A percentile compares a stretch with the other conserved stretches of the same genome.
phyloP scores from a whole-genome alignment of 2,113 vertebrate genomes.

The Prionailurus viverrinus region DNA sequence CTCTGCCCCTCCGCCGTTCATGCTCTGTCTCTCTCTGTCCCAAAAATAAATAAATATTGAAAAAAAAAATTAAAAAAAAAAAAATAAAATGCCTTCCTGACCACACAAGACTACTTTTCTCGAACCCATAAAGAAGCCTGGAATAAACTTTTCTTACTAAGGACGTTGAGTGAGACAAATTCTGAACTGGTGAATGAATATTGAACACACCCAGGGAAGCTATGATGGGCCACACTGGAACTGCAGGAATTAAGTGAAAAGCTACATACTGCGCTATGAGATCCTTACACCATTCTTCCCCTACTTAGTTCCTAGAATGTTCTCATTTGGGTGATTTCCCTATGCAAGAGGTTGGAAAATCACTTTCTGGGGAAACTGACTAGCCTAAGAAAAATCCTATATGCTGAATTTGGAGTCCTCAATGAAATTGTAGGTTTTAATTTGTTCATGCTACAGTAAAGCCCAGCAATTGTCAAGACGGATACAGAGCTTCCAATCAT shows the following conservation, averaged over 20 bases:
- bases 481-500: neutral
- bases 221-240: neutral
- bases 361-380: neutral
- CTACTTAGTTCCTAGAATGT: neutral
- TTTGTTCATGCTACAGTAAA: neutral
- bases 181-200: neutral
- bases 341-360: neutral
- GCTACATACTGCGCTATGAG: neutral
- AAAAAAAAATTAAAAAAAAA: too few species aligned
- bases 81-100: neutral
- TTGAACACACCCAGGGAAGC: neutral
- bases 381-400: neutral
- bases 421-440: neutral
- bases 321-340: neutral
- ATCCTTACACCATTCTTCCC: accelerated
- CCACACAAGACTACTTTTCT: neutral
- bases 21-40: too few species aligned
- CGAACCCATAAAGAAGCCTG: neutral
- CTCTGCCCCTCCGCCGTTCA: too few species aligned
- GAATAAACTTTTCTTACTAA: neutral
- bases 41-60: too few species aligned
- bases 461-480: neutral
- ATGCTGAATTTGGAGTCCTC: neutral
- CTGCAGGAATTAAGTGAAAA: neutral
- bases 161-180: neutral